Evolutionary conservation across 2,888 invertebrate genomes (phyloP), one percentile per base, ranked within the genome.

Genomic region (Polylopha cassiicola): DNA sequence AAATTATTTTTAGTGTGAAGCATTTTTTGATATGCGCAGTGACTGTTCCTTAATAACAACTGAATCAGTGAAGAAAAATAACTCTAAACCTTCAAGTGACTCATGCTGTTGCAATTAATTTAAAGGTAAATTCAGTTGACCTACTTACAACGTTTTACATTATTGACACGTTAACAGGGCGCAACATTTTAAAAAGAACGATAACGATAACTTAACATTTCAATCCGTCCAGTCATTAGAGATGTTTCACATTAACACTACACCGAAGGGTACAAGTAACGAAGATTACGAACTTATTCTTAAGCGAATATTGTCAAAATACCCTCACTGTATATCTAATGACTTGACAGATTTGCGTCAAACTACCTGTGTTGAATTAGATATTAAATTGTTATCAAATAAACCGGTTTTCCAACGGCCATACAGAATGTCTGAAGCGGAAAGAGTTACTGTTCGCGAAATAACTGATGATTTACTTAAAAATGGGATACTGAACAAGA

Each of bases 1-100:
- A 8, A 44, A 48, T 24, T 8, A 22, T 17, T 26, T 15, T 39
- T 24, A 38, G 15, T 36, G 37, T 11, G 14, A 34, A n/a, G 47
- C 44, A 24, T 52, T 52, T 20, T 27, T 52, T 32, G 47, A 51
- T 22, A 51, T 46, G 48, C 49, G 51, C 3, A 51, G 51, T 21
- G 39, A 42, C 30, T 51, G 52, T 14, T 48, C 50, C 1, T 15
- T 52, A n/a, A 48, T 53, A n/a, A 46, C 33, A 1, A 1, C 5
- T 3, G 30, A 38, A 9, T n/a, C 43, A 4, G 43, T 33, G 5
- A 21, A 37, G 5, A 11, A 33, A 7, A 23, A 8, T 0, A 22
- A 42, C 8, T 23, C 50, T 2, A 6, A 13, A 5, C 11, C 39
- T 9, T 8, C 4, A 26, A 9, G 51, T 47, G 2, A 36, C 32